Conservation (phyloP, 2,888 invertebrate genomes). For the Nipponacmea schrenckii region DNA sequence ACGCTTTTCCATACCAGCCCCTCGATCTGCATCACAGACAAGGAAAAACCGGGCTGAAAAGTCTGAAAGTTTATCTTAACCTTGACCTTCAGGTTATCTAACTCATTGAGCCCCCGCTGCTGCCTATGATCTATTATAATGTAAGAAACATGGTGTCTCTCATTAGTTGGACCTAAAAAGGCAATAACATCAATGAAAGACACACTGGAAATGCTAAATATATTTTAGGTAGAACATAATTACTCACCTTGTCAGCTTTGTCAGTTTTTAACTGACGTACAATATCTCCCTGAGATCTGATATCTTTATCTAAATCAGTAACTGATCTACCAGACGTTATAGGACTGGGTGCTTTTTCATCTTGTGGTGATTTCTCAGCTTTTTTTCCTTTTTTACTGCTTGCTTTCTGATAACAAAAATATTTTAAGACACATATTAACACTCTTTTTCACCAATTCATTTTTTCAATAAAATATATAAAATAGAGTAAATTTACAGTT, state of each 20-base stretch:
- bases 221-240: not conserved
- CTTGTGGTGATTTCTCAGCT: conserved; percentile 65
- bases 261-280: conserved; percentile 77
- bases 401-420: conserved; percentile 47
- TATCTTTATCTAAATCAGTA: conserved; percentile 56
- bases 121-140: no score
- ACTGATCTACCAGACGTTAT: conserved; percentile 9
- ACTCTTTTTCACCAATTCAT: no score
- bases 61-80: no score
- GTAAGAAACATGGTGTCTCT: not conserved
- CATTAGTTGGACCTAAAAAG: not conserved
- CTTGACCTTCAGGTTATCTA: no score
- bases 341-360: conserved; percentile 48
- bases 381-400: conserved; percentile 65
- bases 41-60: no score
- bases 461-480: no score
- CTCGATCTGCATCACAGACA: no score
- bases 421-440: no score
- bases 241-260: conserved; percentile 74
- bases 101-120: no score
- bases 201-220: not conserved
- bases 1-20: no score
- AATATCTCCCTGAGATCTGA: conserved; percentile 76
- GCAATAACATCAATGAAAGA: not conserved
- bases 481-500: no score